These are phyloP conservation scores for Siphlonurus alternatus DNA, from an alignment of 2,888 invertebrate genomes.

Conservation along the genomic window DNA sequence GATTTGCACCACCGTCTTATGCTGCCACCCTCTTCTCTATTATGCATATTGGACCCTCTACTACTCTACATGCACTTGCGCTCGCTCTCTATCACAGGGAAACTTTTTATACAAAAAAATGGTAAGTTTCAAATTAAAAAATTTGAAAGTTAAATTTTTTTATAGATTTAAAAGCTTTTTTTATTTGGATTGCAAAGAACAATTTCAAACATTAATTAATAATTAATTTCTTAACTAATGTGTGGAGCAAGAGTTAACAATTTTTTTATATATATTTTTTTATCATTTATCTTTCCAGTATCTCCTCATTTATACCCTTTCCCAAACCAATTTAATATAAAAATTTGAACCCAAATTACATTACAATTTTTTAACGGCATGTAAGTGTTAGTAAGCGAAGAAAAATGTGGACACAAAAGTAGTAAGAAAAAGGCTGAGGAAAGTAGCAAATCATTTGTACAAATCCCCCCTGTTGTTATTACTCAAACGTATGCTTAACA, in stretches of 20 bases:
- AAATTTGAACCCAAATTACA: not conserved
- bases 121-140: conserved; percentile 16
- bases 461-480: too few species aligned
- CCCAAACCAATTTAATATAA: not conserved
- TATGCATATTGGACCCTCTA: conserved; percentile 16
- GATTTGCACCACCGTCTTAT: conserved; percentile 9
- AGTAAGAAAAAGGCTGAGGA: not conserved
- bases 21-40: conserved; percentile 11
- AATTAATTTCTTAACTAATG: not conserved
- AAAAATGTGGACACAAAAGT: not conserved
- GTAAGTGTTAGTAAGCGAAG: not conserved
- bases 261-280: not conserved
- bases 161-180: conserved; percentile 10
- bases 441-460: not conserved
- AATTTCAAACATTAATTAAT: not conserved
- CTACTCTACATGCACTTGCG: conserved; percentile 12
- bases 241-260: not conserved
- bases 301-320: not conserved
- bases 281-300: not conserved
- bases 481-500: too few species aligned
- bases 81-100: conserved; percentile 15
- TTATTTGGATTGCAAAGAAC: conserved; percentile 4
- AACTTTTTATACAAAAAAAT: conserved; percentile 18
- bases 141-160: conserved; percentile 11
- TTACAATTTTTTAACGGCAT: not conserved